Evolutionary conservation across 2,888 invertebrate genomes (phyloP).

Genomic region (Acanthosepion pharaonis): DNA sequence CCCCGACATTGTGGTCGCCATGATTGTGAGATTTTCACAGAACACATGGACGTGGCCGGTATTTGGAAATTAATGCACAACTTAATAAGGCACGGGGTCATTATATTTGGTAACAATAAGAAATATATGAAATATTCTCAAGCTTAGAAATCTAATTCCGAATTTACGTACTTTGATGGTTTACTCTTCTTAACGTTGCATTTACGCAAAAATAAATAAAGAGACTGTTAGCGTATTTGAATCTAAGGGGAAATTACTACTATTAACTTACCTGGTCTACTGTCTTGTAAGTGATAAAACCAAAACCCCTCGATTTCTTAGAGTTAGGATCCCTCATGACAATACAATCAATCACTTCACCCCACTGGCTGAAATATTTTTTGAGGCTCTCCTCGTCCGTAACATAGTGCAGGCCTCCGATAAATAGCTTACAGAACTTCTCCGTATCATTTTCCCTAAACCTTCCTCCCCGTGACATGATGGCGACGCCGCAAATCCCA

Average conservation of each 20-base stretch:
- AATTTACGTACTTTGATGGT: background rate
- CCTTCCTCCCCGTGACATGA: slow-evolving; percentile 46
- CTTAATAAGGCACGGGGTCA: too few species aligned
- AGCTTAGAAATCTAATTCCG: background rate
- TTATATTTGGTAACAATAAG: background rate
- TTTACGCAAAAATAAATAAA: background rate
- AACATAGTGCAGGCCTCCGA: slow-evolving; percentile 93
- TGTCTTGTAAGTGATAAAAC: slow-evolving; percentile 95
- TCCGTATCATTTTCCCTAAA: slow-evolving; percentile 51
- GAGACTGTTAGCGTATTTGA: background rate
- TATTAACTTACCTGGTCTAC: slow-evolving; percentile 81
- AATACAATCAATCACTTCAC: slow-evolving; percentile 79
- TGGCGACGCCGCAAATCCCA: slow-evolving; percentile 42
- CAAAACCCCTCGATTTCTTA: slow-evolving; percentile 89
- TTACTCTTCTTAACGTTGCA: background rate
- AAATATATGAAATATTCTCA: background rate
- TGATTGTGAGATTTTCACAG: too few species aligned
- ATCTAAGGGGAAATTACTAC: background rate
- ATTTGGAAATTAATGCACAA: too few species aligned
- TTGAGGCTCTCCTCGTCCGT: slow-evolving; percentile 93
- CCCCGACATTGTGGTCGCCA: too few species aligned
- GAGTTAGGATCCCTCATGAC: slow-evolving; percentile 58
- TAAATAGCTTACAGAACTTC: slow-evolving; percentile 88
- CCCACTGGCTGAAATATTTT: slow-evolving; percentile 95
- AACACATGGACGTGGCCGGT: too few species aligned